Base-by-base conservation (phyloP, 1,140 invertebrate genomes). In the Diabrotica undecimpunctata region DNA sequence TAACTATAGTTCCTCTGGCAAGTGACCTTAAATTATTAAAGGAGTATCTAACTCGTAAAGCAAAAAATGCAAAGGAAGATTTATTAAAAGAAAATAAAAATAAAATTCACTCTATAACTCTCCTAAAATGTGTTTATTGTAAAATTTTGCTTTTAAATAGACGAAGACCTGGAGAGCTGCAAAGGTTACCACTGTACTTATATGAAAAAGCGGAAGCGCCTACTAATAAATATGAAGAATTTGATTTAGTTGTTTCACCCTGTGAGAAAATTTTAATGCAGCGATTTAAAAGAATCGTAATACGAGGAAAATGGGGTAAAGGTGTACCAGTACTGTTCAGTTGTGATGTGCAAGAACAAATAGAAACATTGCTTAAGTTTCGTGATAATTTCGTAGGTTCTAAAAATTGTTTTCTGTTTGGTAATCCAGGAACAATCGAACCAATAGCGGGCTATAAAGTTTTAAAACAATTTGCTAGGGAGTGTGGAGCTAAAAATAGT, bases 1-100 rank as follows among this genome's bases (percentile, higher is more conserved):
- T 75, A 62, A 77, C 73, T n/a, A n/a, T n/a, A n/a, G n/a, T 77
- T 7, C 75, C 75, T 14, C 68, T 78, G 38, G 76, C 75, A 13
- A 74, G 67, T 71, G 76, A 77, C 60, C 66, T 77, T 41, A 76
- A 76, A 74, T 60, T 69, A 6, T 60, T 77, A 5, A 77, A 75
- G 69, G 64, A 78, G 58, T 71, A n/a, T n/a, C n/a, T n/a, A 72
- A 59, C 61, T 76, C 10, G 59, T 60, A 35, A 13, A 68, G 66
- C 54, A 63, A 70, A 41, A 55, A 60, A 14, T 2, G 14, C 9
- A 65, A 67, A n/a, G 38, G 57, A 59, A 50, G 7, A 14, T 58
- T 53, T 54, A 51, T 72, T 12, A 56, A 10, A 36, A 54, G 59
- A 64, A 13, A 38, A 11, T 38, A 59, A 37, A n/a, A 61, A 71